Base-by-base conservation (phyloP, 2,888 invertebrate genomes). In the Eustalomyia histrio region DNA sequence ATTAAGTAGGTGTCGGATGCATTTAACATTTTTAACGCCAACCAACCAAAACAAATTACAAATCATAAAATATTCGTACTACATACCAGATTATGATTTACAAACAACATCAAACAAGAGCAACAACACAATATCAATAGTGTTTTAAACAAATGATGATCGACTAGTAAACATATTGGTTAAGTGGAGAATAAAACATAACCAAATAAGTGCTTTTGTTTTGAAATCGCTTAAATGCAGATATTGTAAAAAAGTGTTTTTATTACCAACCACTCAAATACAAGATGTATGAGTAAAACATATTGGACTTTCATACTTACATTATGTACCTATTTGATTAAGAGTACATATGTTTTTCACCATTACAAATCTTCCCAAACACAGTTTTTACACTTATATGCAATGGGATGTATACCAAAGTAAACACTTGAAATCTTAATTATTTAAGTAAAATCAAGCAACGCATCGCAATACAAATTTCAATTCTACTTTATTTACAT, bases 351-450 rank as follows among this genome's bases (percentile, higher is more conserved):
- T 71, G 58, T 64, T 71, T 39, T 43, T 58, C 52, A 50, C 57
- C 39, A 53, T 64, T 76, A 18, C 24, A 52, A 55, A 43, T 58
- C 69, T 71, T 58, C 57, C 24, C 63, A 76, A 69, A 76, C 55
- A 63, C n/a, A 76, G 64, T 24, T 39, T 39, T 39, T 39, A 39
- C 10, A 12, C 39, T 39, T 10, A 39, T 12, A 39, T 39, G 14
- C 12, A 39, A 39, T 10, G 39, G 39, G 1, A 39, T 10, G 39
- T 39, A 5, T 39, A 12, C 39, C 14, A 39, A 4, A 39, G 39
- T 1, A 39, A 10, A 39, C 3, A 39, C 12, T 39, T 12, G 39
- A 12, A 39, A 39, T 29, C 4, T 29, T 29, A 29, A 7, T 3
- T 24, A 24, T 24, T 5, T 24, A 3, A 24, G 5, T 3, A 5